phyloP scores from a whole-genome alignment of 2,888 invertebrate species.

The Oscheius sp. region DNA sequence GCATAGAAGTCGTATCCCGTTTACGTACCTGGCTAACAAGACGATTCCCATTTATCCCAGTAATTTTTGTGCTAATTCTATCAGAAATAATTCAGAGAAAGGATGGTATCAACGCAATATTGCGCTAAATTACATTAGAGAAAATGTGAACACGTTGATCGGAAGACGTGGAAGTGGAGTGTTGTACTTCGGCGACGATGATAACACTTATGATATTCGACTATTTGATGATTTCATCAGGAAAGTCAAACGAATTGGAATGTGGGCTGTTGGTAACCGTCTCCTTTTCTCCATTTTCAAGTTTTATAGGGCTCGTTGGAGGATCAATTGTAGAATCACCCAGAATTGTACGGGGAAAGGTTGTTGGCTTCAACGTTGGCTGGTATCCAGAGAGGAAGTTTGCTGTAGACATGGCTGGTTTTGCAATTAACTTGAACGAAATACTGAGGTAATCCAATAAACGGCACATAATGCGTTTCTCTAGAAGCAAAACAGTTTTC shows the following conservation, averaged over 20 bases:
- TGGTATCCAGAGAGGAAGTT: slow-evolving; percentile 56
- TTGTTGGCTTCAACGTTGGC: slow-evolving; percentile 56
- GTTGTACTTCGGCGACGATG: slow-evolving; percentile 57
- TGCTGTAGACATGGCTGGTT: slow-evolving; percentile 67
- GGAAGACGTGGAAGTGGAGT: slow-evolving; percentile 35
- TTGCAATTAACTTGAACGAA: slow-evolving; percentile 56
- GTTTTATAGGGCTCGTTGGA: slow-evolving; percentile 55
- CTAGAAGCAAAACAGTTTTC: slow-evolving; percentile 43
- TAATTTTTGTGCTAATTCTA: background rate
- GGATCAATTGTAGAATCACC: slow-evolving; percentile 58
- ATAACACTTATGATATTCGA: slow-evolving; percentile 53
- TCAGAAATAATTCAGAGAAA: slow-evolving; percentile 40
- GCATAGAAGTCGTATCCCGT: background rate
- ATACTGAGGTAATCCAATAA: slow-evolving; percentile 35
- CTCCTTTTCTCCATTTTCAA: too few species aligned
- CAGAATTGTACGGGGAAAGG: slow-evolving; percentile 51
- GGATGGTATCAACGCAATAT: slow-evolving; percentile 64
- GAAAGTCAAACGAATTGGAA: slow-evolving; percentile 49
- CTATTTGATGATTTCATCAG: slow-evolving; percentile 51
- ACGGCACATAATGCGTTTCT: background rate
- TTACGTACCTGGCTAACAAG: background rate
- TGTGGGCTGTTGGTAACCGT: slow-evolving; percentile 60
- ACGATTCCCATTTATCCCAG: background rate
- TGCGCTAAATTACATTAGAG: slow-evolving; percentile 54
- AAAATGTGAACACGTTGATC: slow-evolving; percentile 36